These are phyloP conservation scores for Typhlichthys eigenmanni DNA, from an alignment of 2,797 vertebrate genomes.

Conservation along the genomic window DNA sequence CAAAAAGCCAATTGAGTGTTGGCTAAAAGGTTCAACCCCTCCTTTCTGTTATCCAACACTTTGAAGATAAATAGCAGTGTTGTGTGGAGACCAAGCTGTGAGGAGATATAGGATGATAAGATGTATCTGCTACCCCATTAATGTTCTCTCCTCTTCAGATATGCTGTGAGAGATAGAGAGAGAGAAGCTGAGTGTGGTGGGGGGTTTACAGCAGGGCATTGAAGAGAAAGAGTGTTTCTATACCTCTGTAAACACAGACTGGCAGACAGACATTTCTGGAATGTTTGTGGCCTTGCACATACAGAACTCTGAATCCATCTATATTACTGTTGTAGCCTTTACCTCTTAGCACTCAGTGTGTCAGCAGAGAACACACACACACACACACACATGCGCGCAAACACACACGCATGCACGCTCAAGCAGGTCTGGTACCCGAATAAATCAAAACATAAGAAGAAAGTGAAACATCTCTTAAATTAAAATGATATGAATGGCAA, in stretches of 20 bases:
- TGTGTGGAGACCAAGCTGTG: slow-evolving; percentile 12
- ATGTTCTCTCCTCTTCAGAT: slow-evolving; percentile 9
- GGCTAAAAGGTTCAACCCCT: slow-evolving; percentile 4
- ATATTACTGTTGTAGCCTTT: slow-evolving; percentile 33
- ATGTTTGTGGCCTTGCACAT: slow-evolving; percentile 22
- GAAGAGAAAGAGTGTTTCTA: not conserved
- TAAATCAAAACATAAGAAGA: slow-evolving; percentile 11
- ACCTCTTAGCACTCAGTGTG: slow-evolving; percentile 17
- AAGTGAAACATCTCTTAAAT: slow-evolving; percentile 5
- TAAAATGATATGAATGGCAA: slow-evolving; percentile 6
- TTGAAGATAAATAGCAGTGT: slow-evolving; percentile 12
- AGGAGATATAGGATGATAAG: slow-evolving; percentile 14
- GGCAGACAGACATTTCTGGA: not conserved
- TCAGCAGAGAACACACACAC: not conserved
- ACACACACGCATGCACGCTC: not conserved
- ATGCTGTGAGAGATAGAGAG: slow-evolving; percentile 10
- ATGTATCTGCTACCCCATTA: slow-evolving; percentile 22
- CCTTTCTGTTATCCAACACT: slow-evolving; percentile 12
- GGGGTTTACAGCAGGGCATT: slow-evolving; percentile 13
- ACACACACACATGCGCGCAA: not conserved
- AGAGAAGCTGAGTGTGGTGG: slow-evolving; percentile 9
- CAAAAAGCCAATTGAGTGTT: not conserved
- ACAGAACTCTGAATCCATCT: slow-evolving; percentile 11
- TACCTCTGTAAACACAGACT: not conserved
- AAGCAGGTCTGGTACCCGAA: not conserved